These are phyloP conservation scores for Trichomycterus rosablanca DNA, from an alignment of 2,113 vertebrate genomes.

Conservation along the genomic window DNA sequence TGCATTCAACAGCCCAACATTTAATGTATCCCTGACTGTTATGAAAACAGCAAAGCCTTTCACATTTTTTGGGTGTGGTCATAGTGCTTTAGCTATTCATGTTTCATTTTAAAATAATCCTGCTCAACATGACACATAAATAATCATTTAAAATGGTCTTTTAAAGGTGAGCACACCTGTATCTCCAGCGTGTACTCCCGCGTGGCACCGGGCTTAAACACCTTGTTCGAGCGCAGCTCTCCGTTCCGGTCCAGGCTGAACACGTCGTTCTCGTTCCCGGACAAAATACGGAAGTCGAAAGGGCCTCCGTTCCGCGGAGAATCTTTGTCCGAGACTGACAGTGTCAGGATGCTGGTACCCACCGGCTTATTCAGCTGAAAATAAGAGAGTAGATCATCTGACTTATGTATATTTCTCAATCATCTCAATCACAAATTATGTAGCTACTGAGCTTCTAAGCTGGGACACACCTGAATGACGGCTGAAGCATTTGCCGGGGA, in stretches of 20 bases:
- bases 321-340: conserved; percentile 88
- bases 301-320: conserved; percentile 88
- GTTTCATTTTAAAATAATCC: too few species aligned
- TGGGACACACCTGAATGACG: conserved; percentile 78
- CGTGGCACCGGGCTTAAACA: conserved; percentile 74
- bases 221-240: conserved; percentile 74
- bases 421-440: too few species aligned
- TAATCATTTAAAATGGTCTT: too few species aligned
- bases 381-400: neutral
- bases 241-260: conserved; percentile 82
- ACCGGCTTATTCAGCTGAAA: conserved; percentile 85
- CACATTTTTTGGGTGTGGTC: too few species aligned
- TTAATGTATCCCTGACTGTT: too few species aligned
- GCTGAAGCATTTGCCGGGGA: conserved; percentile 84
- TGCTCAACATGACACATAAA: too few species aligned
- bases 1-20: too few species aligned
- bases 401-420: too few species aligned
- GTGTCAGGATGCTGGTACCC: conserved; percentile 81
- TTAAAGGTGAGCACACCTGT: conserved; percentile 68
- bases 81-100: too few species aligned
- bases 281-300: conserved; percentile 81
- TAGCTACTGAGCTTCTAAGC: too few species aligned
- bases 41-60: too few species aligned
- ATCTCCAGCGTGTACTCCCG: conserved; percentile 83
- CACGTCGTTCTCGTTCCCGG: conserved; percentile 82